Percentiles rank a stretch among this genome's conserved stretches.
These are phyloP conservation scores for Zaprionus nigranus DNA, from an alignment of 1,140 invertebrate species.

Conservation along the genomic window DNA sequence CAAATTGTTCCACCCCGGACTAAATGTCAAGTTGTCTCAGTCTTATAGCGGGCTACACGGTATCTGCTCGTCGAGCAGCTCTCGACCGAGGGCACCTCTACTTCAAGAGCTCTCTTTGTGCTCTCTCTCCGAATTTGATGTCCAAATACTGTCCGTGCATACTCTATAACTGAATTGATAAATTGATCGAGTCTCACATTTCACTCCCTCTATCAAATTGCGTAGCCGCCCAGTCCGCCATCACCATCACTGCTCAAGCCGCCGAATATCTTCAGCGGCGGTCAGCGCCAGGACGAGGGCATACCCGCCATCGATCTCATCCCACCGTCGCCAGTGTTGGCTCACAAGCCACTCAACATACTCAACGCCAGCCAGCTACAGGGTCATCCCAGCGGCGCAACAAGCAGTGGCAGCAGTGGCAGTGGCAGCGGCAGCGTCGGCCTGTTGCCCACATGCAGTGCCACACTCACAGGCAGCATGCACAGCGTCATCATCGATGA, in stretches of 20 bases:
- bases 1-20: not conserved
- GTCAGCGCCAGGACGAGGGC: slow-evolving; percentile 78
- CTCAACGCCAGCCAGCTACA: slow-evolving; percentile 77
- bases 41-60: not conserved
- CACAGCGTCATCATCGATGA: slow-evolving; percentile 80
- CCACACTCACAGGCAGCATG: slow-evolving; percentile 59
- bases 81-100: not conserved
- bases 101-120: not conserved
- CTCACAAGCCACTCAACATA: slow-evolving; percentile 80
- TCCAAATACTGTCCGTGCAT: too few species aligned
- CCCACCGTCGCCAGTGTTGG: slow-evolving; percentile 77
- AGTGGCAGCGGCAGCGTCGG: slow-evolving; percentile 47
- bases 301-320: slow-evolving; percentile 83
- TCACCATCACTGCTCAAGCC: slow-evolving; percentile 79
- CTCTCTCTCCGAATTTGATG: not conserved
- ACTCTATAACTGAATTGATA: not conserved
- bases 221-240: slow-evolving; percentile 58
- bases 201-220: not conserved
- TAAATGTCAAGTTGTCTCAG: not conserved
- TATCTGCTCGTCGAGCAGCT: not conserved
- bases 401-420: slow-evolving; percentile 1
- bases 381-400: slow-evolving; percentile 32
- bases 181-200: not conserved
- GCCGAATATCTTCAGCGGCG: slow-evolving; percentile 77
- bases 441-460: slow-evolving; percentile 18